Evolutionary conservation across 2,113 vertebrate species (phyloP), one percentile per base, ranked within the genome.

Genomic region (Brachyhypopomus occidentalis): DNA sequence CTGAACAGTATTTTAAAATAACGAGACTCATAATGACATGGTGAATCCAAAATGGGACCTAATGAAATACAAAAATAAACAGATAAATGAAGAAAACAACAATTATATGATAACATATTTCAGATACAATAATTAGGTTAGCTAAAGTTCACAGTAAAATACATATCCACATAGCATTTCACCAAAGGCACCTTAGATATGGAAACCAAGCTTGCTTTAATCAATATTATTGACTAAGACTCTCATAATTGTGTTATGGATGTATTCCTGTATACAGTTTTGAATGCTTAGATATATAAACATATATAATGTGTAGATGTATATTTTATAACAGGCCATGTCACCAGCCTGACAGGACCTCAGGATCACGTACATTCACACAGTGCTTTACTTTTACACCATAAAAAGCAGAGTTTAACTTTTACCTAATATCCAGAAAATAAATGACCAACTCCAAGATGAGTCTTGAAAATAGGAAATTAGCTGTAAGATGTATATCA

Each of bases 1-100:
- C 23, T 52, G 67, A 77, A 41, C 59, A 64, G 27, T n/a, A 41
- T 77, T 63, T 82, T 23, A 55, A 62, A 48, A 82, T 72, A 72
- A 77, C 77, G 56, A 77, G 80, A 72, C 38, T 56, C 74, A 63
- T 82, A 77, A 82, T 77, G 66, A 82, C 55, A 77, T 76, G 56
- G 56, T 16, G 30, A 71, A 75, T 71, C 70, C 70, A 63, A 71
- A 75, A 71, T 36, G 56, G 25, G 20, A 27, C 58, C 52, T 19
- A 67, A 82, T 55, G 17, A 71, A 80, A 59, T 66, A 72, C 11
- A 55, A 73, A 72, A 56, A 78, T 16, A 45, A 62, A 62, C 23
- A 62, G 27, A 66, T 27, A 41, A 41, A 16, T 11, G 62, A 62
- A 60, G 5, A 22, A 22, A 62, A 48, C 38, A 45, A 45, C 25